Evolutionary conservation across 1,140 invertebrate species (phyloP).

Genomic region (Medauroidea extradentata): DNA sequence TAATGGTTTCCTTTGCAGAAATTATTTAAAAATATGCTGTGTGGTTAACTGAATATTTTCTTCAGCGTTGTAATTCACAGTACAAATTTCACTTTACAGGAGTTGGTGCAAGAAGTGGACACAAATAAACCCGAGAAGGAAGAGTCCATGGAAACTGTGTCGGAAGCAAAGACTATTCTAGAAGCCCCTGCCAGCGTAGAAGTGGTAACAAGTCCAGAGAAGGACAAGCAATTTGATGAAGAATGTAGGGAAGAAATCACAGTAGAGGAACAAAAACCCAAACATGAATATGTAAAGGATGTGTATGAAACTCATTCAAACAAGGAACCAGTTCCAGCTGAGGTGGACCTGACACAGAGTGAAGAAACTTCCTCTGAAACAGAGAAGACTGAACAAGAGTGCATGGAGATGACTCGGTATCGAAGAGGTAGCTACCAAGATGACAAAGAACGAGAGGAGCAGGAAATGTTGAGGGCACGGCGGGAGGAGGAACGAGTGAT

Average conservation of each 20-base stretch:
- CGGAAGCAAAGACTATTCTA: not conserved
- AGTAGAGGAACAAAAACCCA: constrained; percentile 37
- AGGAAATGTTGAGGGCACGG: too few relatives aligned
- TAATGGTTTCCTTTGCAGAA: too few relatives aligned
- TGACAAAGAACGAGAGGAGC: too few relatives aligned
- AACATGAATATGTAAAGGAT: constrained; percentile 40
- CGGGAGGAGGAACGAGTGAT: too few relatives aligned
- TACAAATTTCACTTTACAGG: too few relatives aligned
- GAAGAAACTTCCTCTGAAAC: not conserved
- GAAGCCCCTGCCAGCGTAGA: constrained; percentile 8
- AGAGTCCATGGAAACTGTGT: not conserved
- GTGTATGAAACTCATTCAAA: constrained; percentile 36
- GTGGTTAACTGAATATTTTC: too few relatives aligned
- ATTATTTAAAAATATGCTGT: too few relatives aligned
- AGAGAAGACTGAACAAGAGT: too few relatives aligned
- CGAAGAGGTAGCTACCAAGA: too few relatives aligned
- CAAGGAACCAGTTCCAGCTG: constrained; percentile 24
- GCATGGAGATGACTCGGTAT: too few relatives aligned
- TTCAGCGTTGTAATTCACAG: too few relatives aligned
- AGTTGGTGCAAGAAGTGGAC: not conserved
- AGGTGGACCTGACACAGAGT: constrained; percentile 16
- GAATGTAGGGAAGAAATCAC: constrained; percentile 26
- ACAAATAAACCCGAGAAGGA: not conserved
- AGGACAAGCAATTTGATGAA: constrained; percentile 58
- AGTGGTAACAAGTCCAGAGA: constrained; percentile 38